Conservation (phyloP, 2,113 vertebrate genomes). For the Perca schrenkii region DNA sequence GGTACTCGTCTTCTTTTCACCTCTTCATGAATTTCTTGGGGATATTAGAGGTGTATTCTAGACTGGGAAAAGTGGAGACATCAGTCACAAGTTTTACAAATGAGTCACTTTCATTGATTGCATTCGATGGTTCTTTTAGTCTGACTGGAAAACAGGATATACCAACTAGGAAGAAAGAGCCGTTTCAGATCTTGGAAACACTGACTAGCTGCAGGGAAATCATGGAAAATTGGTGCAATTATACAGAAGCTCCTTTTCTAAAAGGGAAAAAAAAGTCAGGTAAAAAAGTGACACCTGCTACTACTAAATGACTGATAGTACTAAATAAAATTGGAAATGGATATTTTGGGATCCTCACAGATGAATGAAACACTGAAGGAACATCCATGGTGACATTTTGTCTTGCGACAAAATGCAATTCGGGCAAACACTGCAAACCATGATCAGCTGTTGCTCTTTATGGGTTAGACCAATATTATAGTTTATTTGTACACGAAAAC, state of each 20-base stretch:
- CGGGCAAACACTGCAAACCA: background rate
- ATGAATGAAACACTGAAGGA: background rate
- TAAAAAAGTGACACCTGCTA: background rate
- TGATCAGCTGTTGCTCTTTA: background rate
- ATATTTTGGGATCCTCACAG: background rate
- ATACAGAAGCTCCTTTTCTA: background rate
- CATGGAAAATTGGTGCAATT: background rate
- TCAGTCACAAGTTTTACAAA: constrained; percentile 24
- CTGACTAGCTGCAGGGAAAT: constrained; percentile 1
- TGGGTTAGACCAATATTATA: background rate
- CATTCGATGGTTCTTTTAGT: constrained; percentile 9
- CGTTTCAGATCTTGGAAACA: constrained; percentile 39
- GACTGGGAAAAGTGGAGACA: constrained; percentile 5
- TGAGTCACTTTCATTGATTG: constrained; percentile 36
- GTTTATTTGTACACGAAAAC: constrained; percentile 11
- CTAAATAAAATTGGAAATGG: background rate
- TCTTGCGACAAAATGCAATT: background rate
- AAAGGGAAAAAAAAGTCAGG: background rate
- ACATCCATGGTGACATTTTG: background rate
- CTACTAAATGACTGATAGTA: background rate
- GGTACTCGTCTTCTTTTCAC: constrained; percentile 80
- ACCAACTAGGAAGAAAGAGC: background rate
- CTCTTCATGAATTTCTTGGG: background rate
- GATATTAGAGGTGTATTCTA: background rate
- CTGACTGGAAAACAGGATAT: constrained; percentile 33